Evolutionary conservation across 2,113 vertebrate genomes (phyloP).

Genomic region (Rhinogobius similis): DNA sequence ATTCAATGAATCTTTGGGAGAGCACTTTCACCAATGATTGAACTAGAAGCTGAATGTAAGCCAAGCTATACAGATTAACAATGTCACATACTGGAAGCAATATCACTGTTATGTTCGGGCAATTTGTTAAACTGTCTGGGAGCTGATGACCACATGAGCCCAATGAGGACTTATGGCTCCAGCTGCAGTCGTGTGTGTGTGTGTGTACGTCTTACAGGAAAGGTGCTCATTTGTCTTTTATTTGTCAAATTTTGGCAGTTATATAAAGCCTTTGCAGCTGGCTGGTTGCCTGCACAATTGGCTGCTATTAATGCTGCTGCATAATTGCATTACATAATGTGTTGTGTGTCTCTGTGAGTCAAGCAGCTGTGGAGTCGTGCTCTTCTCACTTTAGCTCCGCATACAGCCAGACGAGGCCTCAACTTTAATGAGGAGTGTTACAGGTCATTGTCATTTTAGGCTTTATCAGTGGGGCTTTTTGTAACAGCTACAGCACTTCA

Average conservation of each 20-base stretch:
- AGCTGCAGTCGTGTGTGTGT: constrained; percentile 6
- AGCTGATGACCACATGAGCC: constrained; percentile 29
- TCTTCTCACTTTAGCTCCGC: constrained; percentile 19
- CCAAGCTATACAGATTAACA: constrained; percentile 67
- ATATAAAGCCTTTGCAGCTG: constrained; percentile 72
- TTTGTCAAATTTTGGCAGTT: constrained; percentile 63
- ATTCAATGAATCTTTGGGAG: constrained; percentile 59
- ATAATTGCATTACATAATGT: constrained; percentile 75
- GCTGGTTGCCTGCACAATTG: constrained; percentile 69
- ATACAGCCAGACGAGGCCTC: constrained; percentile 35
- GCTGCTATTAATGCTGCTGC: constrained; percentile 70
- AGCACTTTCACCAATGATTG: constrained; percentile 59
- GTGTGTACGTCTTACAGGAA: constrained; percentile 30
- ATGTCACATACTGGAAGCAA: constrained; percentile 59
- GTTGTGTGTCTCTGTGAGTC: constrained; percentile 58
- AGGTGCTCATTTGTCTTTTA: constrained; percentile 44
- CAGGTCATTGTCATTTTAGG: constrained; percentile 52
- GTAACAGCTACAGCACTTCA: constrained; percentile 38
- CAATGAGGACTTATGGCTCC: constrained; percentile 31
- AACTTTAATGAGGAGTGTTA: constrained; percentile 50
- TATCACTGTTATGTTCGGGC: constrained; percentile 61
- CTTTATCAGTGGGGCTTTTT: constrained; percentile 44
- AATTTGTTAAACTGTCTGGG: constrained; percentile 61
- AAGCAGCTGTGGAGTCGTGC: constrained; percentile 64
- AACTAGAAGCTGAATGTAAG: constrained; percentile 52